These are phyloP conservation scores for Trachurus trachurus DNA, from an alignment of 2,797 vertebrate species.

Conservation along the genomic window DNA sequence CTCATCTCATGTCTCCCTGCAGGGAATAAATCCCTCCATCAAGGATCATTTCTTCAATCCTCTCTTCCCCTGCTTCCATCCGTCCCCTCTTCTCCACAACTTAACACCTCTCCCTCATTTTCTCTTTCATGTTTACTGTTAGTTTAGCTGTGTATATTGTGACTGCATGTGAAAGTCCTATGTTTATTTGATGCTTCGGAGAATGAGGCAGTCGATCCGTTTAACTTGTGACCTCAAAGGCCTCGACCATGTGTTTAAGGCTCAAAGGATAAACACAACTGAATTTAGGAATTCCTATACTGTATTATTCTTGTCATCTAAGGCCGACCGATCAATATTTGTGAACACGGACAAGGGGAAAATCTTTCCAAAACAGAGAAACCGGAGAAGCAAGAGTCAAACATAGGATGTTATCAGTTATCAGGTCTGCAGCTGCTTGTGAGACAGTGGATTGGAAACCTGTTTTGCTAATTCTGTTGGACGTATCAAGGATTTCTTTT, in stretches of 20 bases:
- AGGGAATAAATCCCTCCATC: conserved; percentile 45
- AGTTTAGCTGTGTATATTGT: conserved; percentile 73
- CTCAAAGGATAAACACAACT: conserved; percentile 58
- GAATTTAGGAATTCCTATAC: conserved; percentile 59
- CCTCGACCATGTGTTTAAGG: conserved; percentile 46
- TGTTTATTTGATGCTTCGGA: conserved; percentile 66
- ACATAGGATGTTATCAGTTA: conserved; percentile 62
- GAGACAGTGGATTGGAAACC: conserved; percentile 28
- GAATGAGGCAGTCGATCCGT: conserved; percentile 44
- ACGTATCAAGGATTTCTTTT: conserved; percentile 19
- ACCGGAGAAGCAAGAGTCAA: conserved; percentile 49
- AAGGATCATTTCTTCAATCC: conserved; percentile 28
- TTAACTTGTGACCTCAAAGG: conserved; percentile 64
- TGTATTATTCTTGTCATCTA: conserved; percentile 53
- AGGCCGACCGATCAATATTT: conserved; percentile 55
- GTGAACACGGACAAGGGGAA: conserved; percentile 39
- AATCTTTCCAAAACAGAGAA: conserved; percentile 49
- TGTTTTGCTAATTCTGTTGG: conserved; percentile 35
- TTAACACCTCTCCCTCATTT: conserved; percentile 44
- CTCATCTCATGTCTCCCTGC: conserved; percentile 51
- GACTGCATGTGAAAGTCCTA: conserved; percentile 59
- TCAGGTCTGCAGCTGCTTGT: conserved; percentile 38
- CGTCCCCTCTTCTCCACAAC: conserved; percentile 1
- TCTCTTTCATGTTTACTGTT: conserved; percentile 58
- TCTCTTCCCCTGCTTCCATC: conserved; percentile 2